Percentiles rank a stretch among this genome's conserved stretches.
These are phyloP conservation scores for Vollenhovia emeryi DNA, from an alignment of 1,140 invertebrate species.

Conservation along the genomic window DNA sequence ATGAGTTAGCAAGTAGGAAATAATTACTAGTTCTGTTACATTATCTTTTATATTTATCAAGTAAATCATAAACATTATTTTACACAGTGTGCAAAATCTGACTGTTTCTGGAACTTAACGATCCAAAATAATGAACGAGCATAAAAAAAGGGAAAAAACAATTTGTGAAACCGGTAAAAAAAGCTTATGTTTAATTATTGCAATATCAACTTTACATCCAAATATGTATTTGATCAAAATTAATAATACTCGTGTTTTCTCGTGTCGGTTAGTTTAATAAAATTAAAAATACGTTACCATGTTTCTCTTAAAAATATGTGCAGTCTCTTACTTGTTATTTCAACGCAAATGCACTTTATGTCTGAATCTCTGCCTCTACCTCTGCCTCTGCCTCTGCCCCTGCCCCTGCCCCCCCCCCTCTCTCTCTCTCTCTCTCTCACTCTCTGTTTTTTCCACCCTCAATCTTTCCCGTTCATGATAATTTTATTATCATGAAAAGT, in stretches of 20 bases:
- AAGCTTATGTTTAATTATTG: neutral
- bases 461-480: slow-evolving; percentile 19
- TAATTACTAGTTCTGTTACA: neutral
- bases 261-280: neutral
- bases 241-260: neutral
- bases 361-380: neutral
- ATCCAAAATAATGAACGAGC: neutral
- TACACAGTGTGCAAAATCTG: neutral
- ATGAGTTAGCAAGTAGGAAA: neutral
- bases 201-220: neutral
- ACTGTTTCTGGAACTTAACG: neutral
- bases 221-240: neutral
- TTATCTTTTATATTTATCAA: neutral
- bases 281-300: neutral
- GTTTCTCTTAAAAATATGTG: slow-evolving; percentile 20
- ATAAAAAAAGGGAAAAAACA: neutral
- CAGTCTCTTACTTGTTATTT: slow-evolving; percentile 26
- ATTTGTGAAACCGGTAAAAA: neutral
- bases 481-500: slow-evolving; percentile 50
- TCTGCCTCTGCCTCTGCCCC: too few relatives aligned
- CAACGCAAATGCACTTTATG: neutral
- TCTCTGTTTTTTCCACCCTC: neutral
- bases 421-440: neutral
- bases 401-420: too few relatives aligned
- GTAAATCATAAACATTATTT: neutral